Evolutionary conservation across 2,113 vertebrate genomes (phyloP), one percentile per base, ranked within the genome.

Genomic region (Balaenoptera acutorostrata): DNA sequence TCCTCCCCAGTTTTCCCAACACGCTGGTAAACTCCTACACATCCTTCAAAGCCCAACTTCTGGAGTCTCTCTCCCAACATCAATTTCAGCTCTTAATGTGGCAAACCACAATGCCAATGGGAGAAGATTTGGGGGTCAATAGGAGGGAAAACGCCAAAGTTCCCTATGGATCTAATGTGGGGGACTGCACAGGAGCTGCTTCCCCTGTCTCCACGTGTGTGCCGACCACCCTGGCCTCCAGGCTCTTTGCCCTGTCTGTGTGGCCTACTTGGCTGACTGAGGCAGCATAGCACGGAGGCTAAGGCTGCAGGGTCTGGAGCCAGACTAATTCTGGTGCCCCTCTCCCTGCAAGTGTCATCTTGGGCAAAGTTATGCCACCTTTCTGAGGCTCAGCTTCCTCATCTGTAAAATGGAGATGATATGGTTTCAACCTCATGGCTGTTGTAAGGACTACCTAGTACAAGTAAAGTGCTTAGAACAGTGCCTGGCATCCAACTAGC

Each of bases 401-500:
- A 68, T 75, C 46, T 57, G 31, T 83, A 44, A 95, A 74, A 66
- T 64, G 78, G 68, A 74, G 78, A 83, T 57, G 80, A 39, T 49
- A 46, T 1, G 31, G 6, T 59, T 95, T 68, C 49, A 90, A 69
- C 13, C 13, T 59, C 49, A 31, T 13, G 25, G 49, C 39, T 29
- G 75, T 8, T 9, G 31, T 69, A 49, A 80, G n/a, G 23, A 69
- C 46, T 29, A 68, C 63, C 69, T 41, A 72, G 61, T 12, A 21
- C 36, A 83, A 17, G 18, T 57, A 31, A 66, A 78, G 36, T 69
- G 31, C 49, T 61, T 25, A 25, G 39, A 84, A 68, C 25, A 59
- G 68, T 8, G 39, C 59, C 83, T 39, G 46, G 46, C 39, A 68
- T 27, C 12, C 36, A 77, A 71, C 15, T 41, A 74, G 55, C 39